These are phyloP conservation scores for Troilus luridus DNA, from an alignment of 2,888 invertebrate species.

Conservation along the genomic window DNA sequence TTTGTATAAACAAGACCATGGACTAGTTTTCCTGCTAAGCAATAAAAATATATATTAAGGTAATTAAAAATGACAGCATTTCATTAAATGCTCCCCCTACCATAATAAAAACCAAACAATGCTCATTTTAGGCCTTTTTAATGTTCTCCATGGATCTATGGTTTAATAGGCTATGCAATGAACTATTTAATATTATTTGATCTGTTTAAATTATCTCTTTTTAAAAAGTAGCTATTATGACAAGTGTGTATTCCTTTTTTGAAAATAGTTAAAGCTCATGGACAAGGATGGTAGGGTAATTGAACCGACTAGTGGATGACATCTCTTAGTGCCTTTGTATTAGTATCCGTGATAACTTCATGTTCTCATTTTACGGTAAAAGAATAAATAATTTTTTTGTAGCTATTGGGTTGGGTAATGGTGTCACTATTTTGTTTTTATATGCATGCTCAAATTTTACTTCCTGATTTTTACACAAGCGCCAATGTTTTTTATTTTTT, in stretches of 20 bases:
- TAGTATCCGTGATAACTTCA: not conserved
- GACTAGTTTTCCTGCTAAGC: too few relatives aligned
- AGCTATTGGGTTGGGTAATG: conserved; percentile 45
- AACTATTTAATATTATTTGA: not conserved
- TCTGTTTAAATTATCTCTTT: not conserved
- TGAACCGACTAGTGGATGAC: conserved; percentile 50
- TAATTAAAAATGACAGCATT: too few relatives aligned
- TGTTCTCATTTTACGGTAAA: conserved; percentile 32
- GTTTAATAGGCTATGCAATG: not conserved
- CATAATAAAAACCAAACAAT: too few relatives aligned
- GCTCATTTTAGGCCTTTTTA: too few relatives aligned
- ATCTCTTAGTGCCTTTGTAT: conserved; percentile 1
- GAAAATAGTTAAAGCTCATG: conserved; percentile 58
- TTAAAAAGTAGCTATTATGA: conserved; percentile 1
- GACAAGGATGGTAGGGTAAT: conserved; percentile 58
- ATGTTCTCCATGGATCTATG: too few relatives aligned
- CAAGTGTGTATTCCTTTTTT: conserved; percentile 43
- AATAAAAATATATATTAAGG: too few relatives aligned
- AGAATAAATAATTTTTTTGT: not conserved
- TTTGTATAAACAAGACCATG: not conserved
- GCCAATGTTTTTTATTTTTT: not conserved
- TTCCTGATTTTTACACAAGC: not conserved
- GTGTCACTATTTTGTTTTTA: not conserved
- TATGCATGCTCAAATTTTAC: not conserved
- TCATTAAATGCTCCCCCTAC: too few relatives aligned